A percentile compares a stretch with the other conserved stretches of the same genome.
Evolutionary conservation across 2,797 vertebrate genomes (phyloP).

Genomic region (Hyperoplus lanceolatus): DNA sequence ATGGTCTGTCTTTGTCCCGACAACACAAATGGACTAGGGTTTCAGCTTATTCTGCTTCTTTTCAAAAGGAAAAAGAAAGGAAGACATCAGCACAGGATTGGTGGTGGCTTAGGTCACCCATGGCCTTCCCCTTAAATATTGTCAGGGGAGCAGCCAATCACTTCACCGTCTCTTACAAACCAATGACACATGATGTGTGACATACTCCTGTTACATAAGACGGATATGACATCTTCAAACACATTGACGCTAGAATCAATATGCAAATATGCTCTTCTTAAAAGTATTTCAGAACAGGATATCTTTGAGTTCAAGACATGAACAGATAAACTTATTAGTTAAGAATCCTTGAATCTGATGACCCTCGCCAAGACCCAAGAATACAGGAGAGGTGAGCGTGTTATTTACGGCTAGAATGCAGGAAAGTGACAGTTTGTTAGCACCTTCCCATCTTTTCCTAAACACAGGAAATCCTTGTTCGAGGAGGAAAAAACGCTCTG

Average conservation of each 20-base stretch:
- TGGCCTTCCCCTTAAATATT: constrained; percentile 69
- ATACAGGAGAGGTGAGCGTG: constrained; percentile 21
- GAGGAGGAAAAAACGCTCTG: constrained; percentile 7
- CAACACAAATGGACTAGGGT: constrained; percentile 86
- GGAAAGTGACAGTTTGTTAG: constrained; percentile 45
- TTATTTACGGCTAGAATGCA: constrained; percentile 49
- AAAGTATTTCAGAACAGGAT: neutral
- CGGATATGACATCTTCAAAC: constrained; percentile 40
- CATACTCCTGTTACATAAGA: constrained; percentile 50
- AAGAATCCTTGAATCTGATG: constrained; percentile 27
- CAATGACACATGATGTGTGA: constrained; percentile 63
- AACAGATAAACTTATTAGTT: constrained; percentile 17
- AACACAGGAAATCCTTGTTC: constrained; percentile 75
- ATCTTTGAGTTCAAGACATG: neutral
- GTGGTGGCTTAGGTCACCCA: constrained; percentile 76
- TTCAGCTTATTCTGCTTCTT: constrained; percentile 88
- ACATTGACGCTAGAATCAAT: neutral
- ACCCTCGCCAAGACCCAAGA: constrained; percentile 24
- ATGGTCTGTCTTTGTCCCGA: constrained; percentile 83
- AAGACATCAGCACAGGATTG: constrained; percentile 85
- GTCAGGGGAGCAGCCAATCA: constrained; percentile 61
- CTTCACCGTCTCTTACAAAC: constrained; percentile 50
- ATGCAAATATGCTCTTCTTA: neutral
- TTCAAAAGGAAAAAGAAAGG: constrained; percentile 84
- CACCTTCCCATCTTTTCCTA: constrained; percentile 45